phyloP scores from a whole-genome alignment of 2,113 vertebrate genomes.

The Labrus mixtus region DNA sequence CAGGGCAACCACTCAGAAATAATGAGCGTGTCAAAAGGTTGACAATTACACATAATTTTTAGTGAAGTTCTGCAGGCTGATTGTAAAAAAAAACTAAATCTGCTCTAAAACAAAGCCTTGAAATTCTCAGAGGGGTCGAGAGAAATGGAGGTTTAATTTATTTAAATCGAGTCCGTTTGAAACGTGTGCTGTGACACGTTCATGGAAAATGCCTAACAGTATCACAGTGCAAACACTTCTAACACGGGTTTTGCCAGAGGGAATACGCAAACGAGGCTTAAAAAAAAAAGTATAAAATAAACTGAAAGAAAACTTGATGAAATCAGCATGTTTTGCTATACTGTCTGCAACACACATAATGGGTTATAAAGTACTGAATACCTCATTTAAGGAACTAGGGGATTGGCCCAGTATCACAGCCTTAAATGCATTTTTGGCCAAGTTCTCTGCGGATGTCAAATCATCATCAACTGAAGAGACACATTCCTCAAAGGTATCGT shows the following conservation, averaged over 20 bases:
- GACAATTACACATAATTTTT: background rate
- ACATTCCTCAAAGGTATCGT: too few relatives aligned
- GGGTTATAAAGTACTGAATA: background rate
- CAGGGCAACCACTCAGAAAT: conserved; percentile 8
- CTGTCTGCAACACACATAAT: background rate
- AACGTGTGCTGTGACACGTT: background rate
- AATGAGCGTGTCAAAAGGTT: conserved; percentile 16
- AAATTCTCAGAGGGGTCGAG: background rate
- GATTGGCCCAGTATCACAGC: background rate
- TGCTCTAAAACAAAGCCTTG: conserved; percentile 14
- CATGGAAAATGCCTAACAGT: background rate
- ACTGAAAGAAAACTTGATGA: background rate
- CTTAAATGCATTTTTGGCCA: background rate
- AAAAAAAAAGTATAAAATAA: background rate
- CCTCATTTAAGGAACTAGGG: too few relatives aligned
- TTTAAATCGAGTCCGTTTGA: background rate
- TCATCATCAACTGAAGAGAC: too few relatives aligned
- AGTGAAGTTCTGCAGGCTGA: background rate
- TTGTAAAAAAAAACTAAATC: background rate
- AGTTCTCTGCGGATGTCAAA: background rate
- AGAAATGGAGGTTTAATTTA: conserved; percentile 6
- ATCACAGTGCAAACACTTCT: conserved; percentile 29
- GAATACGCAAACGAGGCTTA: background rate
- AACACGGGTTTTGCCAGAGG: conserved; percentile 5
- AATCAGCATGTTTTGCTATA: background rate